phyloP scores from a whole-genome alignment of 2,888 invertebrate genomes.

The Diabrotica balteata region DNA sequence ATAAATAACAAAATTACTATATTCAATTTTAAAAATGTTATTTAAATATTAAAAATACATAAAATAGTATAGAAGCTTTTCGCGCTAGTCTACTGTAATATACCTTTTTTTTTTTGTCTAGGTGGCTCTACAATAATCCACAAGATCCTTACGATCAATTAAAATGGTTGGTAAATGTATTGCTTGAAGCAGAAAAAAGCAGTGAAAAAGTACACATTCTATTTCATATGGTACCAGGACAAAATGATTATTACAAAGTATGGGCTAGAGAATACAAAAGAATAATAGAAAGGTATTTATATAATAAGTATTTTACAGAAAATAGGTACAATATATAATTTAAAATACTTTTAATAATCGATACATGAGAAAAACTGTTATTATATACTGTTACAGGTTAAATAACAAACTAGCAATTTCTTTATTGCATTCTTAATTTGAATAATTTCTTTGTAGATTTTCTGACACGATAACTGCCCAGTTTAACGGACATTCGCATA shows the following conservation, averaged over 20 bases:
- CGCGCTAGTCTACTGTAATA: no score
- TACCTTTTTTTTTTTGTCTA: slow-evolving; percentile 42
- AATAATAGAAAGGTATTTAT: slow-evolving; percentile 68
- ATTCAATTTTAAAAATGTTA: no score
- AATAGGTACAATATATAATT: no score
- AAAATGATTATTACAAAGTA: slow-evolving; percentile 69
- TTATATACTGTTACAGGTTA: no score
- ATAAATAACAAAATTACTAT: no score
- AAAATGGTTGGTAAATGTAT: slow-evolving; percentile 73
- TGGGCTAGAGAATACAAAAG: slow-evolving; percentile 76
- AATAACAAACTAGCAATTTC: no score
- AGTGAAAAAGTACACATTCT: slow-evolving; percentile 83
- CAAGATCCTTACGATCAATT: slow-evolving; percentile 79
- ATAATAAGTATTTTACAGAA: slow-evolving; percentile 18
- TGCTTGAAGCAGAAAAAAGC: slow-evolving; percentile 62
- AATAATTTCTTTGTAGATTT: slow-evolving; percentile 58
- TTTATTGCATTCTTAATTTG: no score
- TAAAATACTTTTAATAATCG: no score
- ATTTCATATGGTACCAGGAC: slow-evolving; percentile 82
- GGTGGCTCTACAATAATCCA: slow-evolving; percentile 63
- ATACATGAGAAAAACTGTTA: no score
- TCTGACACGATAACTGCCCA: slow-evolving; percentile 85
- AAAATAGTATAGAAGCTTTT: no score
- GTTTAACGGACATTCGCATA: slow-evolving; percentile 85
- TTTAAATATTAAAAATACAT: no score